Conservation (phyloP, 2,888 invertebrate species). For the Drosophila nr. fundita region DNA sequence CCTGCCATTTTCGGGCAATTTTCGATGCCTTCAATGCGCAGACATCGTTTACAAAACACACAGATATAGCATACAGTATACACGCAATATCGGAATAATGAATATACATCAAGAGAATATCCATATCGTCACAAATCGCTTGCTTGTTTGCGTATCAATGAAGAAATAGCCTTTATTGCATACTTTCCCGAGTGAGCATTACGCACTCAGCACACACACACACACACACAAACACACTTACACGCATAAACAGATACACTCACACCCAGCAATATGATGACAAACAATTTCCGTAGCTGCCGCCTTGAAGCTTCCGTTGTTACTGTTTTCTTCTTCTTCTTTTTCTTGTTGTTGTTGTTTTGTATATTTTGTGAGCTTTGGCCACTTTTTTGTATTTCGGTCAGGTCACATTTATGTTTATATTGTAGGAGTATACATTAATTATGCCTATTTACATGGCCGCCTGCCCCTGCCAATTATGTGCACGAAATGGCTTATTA, state of each 20-base stretch:
- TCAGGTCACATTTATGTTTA: slow-evolving; percentile 78
- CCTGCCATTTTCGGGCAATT: slow-evolving; percentile 44
- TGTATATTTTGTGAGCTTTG: slow-evolving; percentile 29
- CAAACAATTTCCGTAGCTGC: slow-evolving; percentile 62
- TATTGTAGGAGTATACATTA: slow-evolving; percentile 69
- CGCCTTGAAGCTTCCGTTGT: slow-evolving; percentile 54
- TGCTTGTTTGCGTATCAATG: slow-evolving; percentile 75
- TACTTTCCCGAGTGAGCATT: slow-evolving; percentile 61
- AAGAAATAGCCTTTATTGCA: slow-evolving; percentile 72
- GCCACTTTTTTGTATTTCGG: slow-evolving; percentile 63
- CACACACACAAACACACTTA: slow-evolving; percentile 1
- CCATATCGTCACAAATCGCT: slow-evolving; percentile 58
- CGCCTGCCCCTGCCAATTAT: slow-evolving; percentile 66
- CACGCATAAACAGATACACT: not conserved
- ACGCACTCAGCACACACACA: slow-evolving; percentile 13
- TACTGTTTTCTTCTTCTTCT: slow-evolving; percentile 4
- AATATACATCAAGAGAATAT: slow-evolving; percentile 15
- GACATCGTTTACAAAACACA: slow-evolving; percentile 21
- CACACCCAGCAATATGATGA: slow-evolving; percentile 36
- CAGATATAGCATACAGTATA: not conserved
- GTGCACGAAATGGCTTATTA: slow-evolving; percentile 78
- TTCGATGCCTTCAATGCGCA: slow-evolving; percentile 5
- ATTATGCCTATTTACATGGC: slow-evolving; percentile 75
- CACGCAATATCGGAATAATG: slow-evolving; percentile 1
- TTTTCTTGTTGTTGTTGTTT: slow-evolving; percentile 2